Base-by-base conservation (phyloP, 1,140 invertebrate genomes). In the Nasonia vitripennis region DNA sequence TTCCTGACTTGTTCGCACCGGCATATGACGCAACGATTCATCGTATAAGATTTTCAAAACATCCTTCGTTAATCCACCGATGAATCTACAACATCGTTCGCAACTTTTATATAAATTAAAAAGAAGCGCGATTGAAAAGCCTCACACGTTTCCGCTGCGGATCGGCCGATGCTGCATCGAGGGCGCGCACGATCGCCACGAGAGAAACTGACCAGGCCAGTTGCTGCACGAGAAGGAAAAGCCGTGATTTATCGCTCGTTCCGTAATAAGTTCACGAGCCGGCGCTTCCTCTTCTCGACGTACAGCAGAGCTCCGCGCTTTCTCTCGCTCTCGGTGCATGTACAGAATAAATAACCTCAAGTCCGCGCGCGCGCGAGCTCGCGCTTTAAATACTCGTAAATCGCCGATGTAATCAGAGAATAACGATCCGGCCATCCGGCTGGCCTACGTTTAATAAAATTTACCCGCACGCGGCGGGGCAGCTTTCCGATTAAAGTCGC, bases 361-460 rank as follows among this genome's bases (percentile, higher is more conserved):
- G 86, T 81, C 81, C 82, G 86, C 74, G 81, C 27, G 27, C 27
- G 27, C 34, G 34, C 31, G 71, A 62, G 55, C 55, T 62, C 86
- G 85, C 84, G 85, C 88, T 87, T 89, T 84, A 85, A 88, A 90
- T 86, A 88, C 85, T 84, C 87, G 82, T 90, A 90, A 89, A 89
- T 89, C 74, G 67, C 20, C 85, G 87, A 88, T 87, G 88, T 88
- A 89, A 89, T 90, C 88, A 89, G 88, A 88, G 87, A 89, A 88
- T 89, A 87, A 87, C 81, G 84, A 87, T 80, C 84, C 70, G 51
- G 34, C 2, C 1, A 27, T 68, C 68, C 27, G 51, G 34, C 31
- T 67, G 79, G 12, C 31, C 79, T 73, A 45, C 51, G 81, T 67
- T 83, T 83, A 77, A 75, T 83, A 83, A 83, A 83, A 75, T 67